Evolutionary conservation across 2,888 invertebrate species (phyloP), one percentile per base, ranked within the genome.

Genomic region (Lydus trimaculatus): DNA sequence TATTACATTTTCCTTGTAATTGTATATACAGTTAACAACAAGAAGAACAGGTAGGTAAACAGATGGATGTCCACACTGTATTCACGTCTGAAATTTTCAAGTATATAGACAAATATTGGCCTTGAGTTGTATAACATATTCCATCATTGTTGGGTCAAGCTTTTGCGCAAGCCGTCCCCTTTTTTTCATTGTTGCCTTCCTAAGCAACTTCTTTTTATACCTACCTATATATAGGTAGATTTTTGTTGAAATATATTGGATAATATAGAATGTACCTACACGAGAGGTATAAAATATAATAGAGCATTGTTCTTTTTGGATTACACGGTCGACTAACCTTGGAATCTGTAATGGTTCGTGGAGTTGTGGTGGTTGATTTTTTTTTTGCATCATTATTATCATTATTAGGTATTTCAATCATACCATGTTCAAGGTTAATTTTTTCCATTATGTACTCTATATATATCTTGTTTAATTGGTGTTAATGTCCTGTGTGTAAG

Each of bases 301-400:
- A 74, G 79, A 78, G 78, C 80, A 80, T 80, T 81, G 80, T 81
- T 80, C 80, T 78, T 78, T 79, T 74, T 66, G 72, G 75, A 75
- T 76, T 76, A 75, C 75, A 76, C 73, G 76, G 72, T 74, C 73
- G 60, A 68, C 69, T 79, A 75, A 75, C 81, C 80, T 81, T 81
- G 79, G 71, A 73, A 69, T 69, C 70, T 43, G 66, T 63, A 67
- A 68, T 68, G 64, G 64, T 72, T 62, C 52, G 61, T 28, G 56
- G 56, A 65, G 59, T 59, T 63, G 25, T 39, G 58, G 69, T 71
- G 71, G 71, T 66, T 64, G 72, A 64, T 67, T 70, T 70, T 67
- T 70, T 67, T 67, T 68, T 52, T 13, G 36, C 31, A 61, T 33
- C 23, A 61, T 61, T 13, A 31, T 43, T 36, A 39, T 48, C 39